Evolutionary conservation across 2,113 vertebrate species (phyloP), one percentile per base, ranked within the genome.

Genomic region (Tachysurus fulvidraco): DNA sequence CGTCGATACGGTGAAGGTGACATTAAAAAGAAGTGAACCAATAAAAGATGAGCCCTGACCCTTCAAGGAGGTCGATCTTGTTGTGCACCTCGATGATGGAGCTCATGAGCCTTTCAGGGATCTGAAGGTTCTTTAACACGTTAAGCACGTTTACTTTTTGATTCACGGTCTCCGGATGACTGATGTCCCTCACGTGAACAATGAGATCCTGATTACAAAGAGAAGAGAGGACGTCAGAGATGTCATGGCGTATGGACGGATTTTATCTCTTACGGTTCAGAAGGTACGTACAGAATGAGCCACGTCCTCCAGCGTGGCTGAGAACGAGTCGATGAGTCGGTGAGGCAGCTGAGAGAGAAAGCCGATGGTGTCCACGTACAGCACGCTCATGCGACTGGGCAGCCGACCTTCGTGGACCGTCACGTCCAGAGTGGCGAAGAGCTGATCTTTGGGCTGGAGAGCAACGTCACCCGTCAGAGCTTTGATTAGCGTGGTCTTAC

Each of bases 261-360:
- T 12, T 12, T 44, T 59, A 59, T 25, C 6, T 54, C 19, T 28
- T 7, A 2, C 16, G n/a, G 30, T 55, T 36, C 21, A 46, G 17
- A 7, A 1, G 60, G 36, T 77, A 92, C 96, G 79, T 93, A 99
- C 98, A 0, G 98, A 97, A 81, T 95, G 95, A 14, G 93, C 95
- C 25, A 99, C 96, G 16, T 99, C 98, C 54, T 98, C 96, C 87
- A 99, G 91, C 0, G 98, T 99, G 88, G 98, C 96, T 1, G 96
- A 96, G 93, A 99, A 99, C 54, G 98, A 97, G 90, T 96, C 95
- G 0, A 99, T 94, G 46, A 99, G 96, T 86, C 93, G 93, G 84
- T 99, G 97, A 0, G 98, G 98, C 77, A 99, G 96, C 91, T 97
- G 96, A 36, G 98, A 97, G 59, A 99, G 95, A 94, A 99, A 99